These are phyloP conservation scores for Heteromyza rotundicornis DNA, from an alignment of 2,888 invertebrate genomes.

Conservation along the genomic window DNA sequence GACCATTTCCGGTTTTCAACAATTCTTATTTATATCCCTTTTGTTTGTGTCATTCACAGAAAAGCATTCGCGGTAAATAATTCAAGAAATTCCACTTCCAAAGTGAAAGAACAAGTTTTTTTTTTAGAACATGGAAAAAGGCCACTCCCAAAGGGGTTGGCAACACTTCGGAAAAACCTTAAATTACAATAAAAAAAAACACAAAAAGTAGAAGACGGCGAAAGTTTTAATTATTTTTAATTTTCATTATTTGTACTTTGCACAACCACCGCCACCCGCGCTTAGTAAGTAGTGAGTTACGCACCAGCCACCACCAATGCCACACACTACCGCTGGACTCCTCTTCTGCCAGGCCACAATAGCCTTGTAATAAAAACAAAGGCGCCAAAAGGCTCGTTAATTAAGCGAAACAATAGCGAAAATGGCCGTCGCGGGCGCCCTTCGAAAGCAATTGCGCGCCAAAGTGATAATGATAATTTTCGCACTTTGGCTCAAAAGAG, in stretches of 20 bases:
- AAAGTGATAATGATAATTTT: slow-evolving; percentile 58
- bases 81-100: slow-evolving; percentile 36
- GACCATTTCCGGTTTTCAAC: slow-evolving; percentile 38
- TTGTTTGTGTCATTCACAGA: slow-evolving; percentile 5
- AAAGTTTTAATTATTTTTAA: slow-evolving; percentile 58
- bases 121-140: background rate
- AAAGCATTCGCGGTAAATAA: slow-evolving; percentile 26
- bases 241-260: slow-evolving; percentile 57
- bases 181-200: slow-evolving; percentile 30
- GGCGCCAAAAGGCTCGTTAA: slow-evolving; percentile 45
- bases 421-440: slow-evolving; percentile 21
- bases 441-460: slow-evolving; percentile 32
- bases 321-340: background rate
- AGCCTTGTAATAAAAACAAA: slow-evolving; percentile 2
- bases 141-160: background rate
- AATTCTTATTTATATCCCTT: slow-evolving; percentile 10
- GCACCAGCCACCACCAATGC: too few species aligned
- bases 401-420: slow-evolving; percentile 54
- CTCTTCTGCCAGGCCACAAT: background rate
- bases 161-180: background rate
- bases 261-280: slow-evolving; percentile 15
- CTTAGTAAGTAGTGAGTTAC: background rate
- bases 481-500: slow-evolving; percentile 43
- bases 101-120: too few species aligned
- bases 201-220: slow-evolving; percentile 35